phyloP scores from a whole-genome alignment of 1,140 invertebrate species.

The Zaprionus davidi region DNA sequence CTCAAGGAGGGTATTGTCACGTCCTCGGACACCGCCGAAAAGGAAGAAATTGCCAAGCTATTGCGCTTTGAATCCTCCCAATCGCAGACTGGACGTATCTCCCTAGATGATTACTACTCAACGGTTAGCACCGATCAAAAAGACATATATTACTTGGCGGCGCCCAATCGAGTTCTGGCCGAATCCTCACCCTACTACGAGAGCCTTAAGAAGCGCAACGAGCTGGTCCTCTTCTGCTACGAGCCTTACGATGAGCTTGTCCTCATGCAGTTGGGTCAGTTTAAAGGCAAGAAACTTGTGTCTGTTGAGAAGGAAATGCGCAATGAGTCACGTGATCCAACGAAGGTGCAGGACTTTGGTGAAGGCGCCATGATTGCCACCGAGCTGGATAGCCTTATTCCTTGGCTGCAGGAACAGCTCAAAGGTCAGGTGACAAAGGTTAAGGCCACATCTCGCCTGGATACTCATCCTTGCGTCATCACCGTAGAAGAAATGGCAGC shows the following conservation, averaged over 20 bases:
- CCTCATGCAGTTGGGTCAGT: slow-evolving; percentile 94
- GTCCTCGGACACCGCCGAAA: slow-evolving; percentile 91
- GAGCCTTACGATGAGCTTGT: slow-evolving; percentile 98
- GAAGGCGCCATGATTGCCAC: slow-evolving; percentile 88
- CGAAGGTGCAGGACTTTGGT: slow-evolving; percentile 86
- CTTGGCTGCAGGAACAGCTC: slow-evolving; percentile 91
- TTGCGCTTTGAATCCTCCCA: slow-evolving; percentile 96
- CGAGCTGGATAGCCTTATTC: slow-evolving; percentile 91
- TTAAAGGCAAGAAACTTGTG: slow-evolving; percentile 90
- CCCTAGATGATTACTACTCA: slow-evolving; percentile 94
- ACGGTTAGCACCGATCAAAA: slow-evolving; percentile 91
- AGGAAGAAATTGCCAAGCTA: slow-evolving; percentile 96
- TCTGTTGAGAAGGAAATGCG: slow-evolving; percentile 98
- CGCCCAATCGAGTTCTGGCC: slow-evolving; percentile 95
- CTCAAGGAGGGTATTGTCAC: slow-evolving; percentile 98
- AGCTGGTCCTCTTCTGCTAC: slow-evolving; percentile 97
- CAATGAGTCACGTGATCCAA: slow-evolving; percentile 86
- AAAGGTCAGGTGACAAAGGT: slow-evolving; percentile 91
- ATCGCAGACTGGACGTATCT: slow-evolving; percentile 89
- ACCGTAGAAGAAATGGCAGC: slow-evolving; percentile 98
- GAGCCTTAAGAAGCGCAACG: slow-evolving; percentile 93
- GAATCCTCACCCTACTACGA: slow-evolving; percentile 98
- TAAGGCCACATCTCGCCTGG: slow-evolving; percentile 92
- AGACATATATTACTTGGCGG: slow-evolving; percentile 96
- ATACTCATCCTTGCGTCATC: slow-evolving; percentile 96